These are phyloP conservation scores for Mesembrinibis cayennensis DNA, from an alignment of 2,113 vertebrate genomes.

Conservation along the genomic window DNA sequence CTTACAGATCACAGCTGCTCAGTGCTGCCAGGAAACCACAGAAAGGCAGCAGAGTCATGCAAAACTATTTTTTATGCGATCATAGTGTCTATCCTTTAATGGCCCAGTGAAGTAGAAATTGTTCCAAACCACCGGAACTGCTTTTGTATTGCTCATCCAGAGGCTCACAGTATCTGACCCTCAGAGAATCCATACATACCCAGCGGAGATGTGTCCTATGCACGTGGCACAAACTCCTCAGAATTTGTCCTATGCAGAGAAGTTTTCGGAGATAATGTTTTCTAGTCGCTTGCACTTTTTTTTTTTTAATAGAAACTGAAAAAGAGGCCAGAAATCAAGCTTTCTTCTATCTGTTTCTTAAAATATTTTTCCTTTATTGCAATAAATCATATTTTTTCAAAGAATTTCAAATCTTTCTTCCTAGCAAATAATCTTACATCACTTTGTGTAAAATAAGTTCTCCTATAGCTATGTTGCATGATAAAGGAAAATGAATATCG, in stretches of 20 bases:
- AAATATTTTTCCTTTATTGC: background rate
- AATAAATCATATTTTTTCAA: background rate
- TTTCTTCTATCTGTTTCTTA: background rate
- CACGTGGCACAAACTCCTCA: background rate
- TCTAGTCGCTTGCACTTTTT: background rate
- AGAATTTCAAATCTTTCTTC: background rate
- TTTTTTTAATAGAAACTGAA: background rate
- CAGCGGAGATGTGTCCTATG: accelerated
- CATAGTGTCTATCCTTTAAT: background rate
- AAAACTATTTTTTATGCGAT: background rate
- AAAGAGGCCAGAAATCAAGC: background rate
- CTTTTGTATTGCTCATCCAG: background rate
- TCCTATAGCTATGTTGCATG: background rate
- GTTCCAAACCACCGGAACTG: background rate
- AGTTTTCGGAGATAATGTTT: background rate
- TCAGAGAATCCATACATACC: background rate
- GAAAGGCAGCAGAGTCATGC: conserved; percentile 54
- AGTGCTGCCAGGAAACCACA: conserved; percentile 44
- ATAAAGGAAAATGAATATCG: background rate
- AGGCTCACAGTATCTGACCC: background rate
- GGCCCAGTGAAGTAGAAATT: background rate
- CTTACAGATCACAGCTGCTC: background rate
- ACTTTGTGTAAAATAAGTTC: background rate
- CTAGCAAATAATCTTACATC: background rate
- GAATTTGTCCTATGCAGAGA: background rate